Conservation (phyloP, 2,888 invertebrate genomes). For the Agonopterix alstromeriana region DNA sequence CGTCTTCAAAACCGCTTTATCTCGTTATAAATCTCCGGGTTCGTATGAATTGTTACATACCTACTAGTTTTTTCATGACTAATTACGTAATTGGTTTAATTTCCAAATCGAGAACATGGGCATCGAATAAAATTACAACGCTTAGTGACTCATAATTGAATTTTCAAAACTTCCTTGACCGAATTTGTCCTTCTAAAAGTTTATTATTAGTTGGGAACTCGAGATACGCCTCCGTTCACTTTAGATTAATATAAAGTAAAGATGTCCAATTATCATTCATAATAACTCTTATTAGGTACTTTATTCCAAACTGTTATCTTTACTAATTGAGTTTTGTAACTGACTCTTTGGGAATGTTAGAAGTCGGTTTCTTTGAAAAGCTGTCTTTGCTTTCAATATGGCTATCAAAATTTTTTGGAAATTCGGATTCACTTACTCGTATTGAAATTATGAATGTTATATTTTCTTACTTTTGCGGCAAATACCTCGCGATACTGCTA, state of each 20-base stretch:
- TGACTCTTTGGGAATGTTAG: too few relatives aligned
- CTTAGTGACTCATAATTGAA: slow-evolving; percentile 15
- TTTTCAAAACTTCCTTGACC: slow-evolving; percentile 13
- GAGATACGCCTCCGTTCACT: slow-evolving; percentile 2
- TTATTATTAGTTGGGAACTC: slow-evolving; percentile 14
- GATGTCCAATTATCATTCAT: slow-evolving; percentile 10
- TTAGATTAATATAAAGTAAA: slow-evolving; percentile 12
- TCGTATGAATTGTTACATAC: too few relatives aligned
- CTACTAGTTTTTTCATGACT: too few relatives aligned
- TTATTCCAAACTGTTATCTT: slow-evolving; percentile 9
- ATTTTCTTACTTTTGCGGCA: too few relatives aligned
- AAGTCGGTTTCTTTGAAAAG: too few relatives aligned
- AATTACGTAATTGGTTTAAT: not conserved
- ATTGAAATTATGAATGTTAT: too few relatives aligned
- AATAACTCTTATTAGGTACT: slow-evolving; percentile 7
- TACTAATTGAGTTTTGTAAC: slow-evolving; percentile 5
- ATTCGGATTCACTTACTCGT: too few relatives aligned
- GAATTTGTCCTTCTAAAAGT: slow-evolving; percentile 14
- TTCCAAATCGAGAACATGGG: not conserved
- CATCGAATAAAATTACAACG: slow-evolving; percentile 5
- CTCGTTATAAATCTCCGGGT: too few relatives aligned
- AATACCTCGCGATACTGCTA: too few relatives aligned
- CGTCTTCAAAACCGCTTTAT: too few relatives aligned
- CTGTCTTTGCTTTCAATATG: too few relatives aligned
- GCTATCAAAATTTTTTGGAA: too few relatives aligned